Base-by-base conservation (phyloP, 2,113 vertebrate genomes). In the Eonycteris spelaea region DNA sequence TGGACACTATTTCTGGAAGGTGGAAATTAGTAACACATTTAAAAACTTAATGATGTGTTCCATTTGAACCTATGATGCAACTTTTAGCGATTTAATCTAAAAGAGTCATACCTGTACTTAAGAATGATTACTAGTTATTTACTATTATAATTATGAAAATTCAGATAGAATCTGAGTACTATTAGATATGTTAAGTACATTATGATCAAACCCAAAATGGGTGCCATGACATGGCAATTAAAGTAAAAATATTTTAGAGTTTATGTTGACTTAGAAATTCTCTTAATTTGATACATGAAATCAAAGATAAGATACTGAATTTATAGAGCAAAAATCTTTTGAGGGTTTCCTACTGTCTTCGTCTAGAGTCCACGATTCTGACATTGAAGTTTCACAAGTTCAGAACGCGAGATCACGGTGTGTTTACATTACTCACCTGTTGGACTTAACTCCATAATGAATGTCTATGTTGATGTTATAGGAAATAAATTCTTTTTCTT, bases 391-490 rank as follows among this genome's bases (percentile, higher is more conserved):
- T 74, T 24, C n/a, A 21, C 9, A 21, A 30, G 43, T 30, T 61
- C 55, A 55, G 7, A 57, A 19, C 24, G 43, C 4, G 6, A 78
- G 53, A 53, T 5, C 19, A 45, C 0, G 14, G 26, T 3, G 2
- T 0, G 4, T 3, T 26, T 45, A 8, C 9, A 28, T n/a, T 4
- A 96, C 97, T 98, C 97, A 99, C 99, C 99, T 99, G 98, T 99
- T 99, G 55, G 99, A 99, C 97, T 99, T 99, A 55, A 99, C 97
- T 51, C 99, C 99, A 92, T 99, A 99, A 97, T 99, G 99, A 97
- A 99, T 99, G 98, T 99, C 99, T 96, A 99, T 99, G 98, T 98
- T 99, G 98, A 99, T 97, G 94, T 98, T 99, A 95, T 99, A 99
- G 68, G 99, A 99, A 98, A 99, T 99, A 97, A 99, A 99, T 97